phyloP scores from a whole-genome alignment of 2,797 vertebrate genomes.

The Anas acuta region DNA sequence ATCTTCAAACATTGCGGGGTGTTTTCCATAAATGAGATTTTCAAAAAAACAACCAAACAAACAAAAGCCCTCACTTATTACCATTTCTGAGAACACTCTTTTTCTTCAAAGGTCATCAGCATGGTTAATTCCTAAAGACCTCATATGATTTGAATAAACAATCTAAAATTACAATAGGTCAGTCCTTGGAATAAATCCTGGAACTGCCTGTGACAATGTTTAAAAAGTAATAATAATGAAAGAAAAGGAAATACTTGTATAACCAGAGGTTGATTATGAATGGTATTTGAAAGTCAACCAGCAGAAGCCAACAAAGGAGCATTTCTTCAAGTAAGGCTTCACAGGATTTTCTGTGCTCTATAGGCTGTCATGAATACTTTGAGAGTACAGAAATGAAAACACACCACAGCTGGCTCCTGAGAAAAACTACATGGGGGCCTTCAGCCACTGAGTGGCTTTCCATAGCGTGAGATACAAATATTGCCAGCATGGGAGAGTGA shows the following conservation, averaged over 20 bases:
- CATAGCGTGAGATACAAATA: background rate
- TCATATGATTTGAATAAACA: background rate
- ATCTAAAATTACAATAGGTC: background rate
- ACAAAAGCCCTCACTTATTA: background rate
- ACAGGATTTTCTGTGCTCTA: background rate
- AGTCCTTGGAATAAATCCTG: background rate
- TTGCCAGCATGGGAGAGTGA: background rate
- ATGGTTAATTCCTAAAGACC: background rate
- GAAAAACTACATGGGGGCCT: background rate
- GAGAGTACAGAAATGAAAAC: background rate
- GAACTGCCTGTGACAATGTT: background rate
- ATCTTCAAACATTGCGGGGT: background rate
- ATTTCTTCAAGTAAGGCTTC: background rate
- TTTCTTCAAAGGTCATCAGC: background rate
- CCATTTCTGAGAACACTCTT: background rate
- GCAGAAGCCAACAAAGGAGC: background rate
- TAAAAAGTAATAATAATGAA: background rate
- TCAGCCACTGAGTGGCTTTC: background rate
- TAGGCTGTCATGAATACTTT: background rate
- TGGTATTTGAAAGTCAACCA: background rate
- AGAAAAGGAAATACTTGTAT: background rate
- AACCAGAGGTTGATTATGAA: background rate
- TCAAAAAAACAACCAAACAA: background rate
- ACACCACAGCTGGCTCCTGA: background rate
- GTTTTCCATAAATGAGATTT: background rate